Percentiles rank a stretch among this genome's conserved stretches.
Evolutionary conservation across 2,797 vertebrate genomes (phyloP).

Genomic region (Falco peregrinus): DNA sequence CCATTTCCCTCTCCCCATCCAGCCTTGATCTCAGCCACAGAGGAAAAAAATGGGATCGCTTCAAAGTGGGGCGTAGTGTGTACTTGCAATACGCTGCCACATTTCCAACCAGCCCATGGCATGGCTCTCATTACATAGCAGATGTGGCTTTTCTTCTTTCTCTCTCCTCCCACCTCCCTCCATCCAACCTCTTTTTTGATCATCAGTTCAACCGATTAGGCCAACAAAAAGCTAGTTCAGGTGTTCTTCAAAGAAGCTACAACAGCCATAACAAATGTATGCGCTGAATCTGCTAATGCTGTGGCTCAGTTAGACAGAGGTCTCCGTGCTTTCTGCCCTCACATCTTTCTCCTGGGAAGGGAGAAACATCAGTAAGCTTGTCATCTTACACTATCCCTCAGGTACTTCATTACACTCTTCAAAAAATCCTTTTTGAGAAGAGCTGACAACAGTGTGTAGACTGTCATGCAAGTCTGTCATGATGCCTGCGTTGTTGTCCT

Average conservation of each 20-base stretch:
- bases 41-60: background rate
- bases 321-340: background rate
- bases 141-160: background rate
- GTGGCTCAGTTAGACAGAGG: background rate
- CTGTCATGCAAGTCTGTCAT: background rate
- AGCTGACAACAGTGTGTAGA: background rate
- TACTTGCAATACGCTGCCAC: background rate
- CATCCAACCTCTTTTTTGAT: background rate
- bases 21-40: background rate
- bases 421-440: background rate
- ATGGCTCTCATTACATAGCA: background rate
- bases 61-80: background rate
- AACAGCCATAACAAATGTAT: rapidly evolving
- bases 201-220: background rate
- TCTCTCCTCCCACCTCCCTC: background rate
- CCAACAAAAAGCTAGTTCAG: background rate
- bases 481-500: background rate
- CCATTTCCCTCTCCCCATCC: background rate
- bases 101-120: background rate
- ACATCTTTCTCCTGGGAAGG: background rate
- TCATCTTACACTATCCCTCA: background rate
- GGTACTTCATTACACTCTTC: background rate
- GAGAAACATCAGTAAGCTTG: background rate
- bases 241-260: background rate
- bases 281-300: background rate